Percentiles rank a stretch among this genome's conserved stretches.
phyloP scores from a whole-genome alignment of 2,113 vertebrate species.

The Coturnix japonica region DNA sequence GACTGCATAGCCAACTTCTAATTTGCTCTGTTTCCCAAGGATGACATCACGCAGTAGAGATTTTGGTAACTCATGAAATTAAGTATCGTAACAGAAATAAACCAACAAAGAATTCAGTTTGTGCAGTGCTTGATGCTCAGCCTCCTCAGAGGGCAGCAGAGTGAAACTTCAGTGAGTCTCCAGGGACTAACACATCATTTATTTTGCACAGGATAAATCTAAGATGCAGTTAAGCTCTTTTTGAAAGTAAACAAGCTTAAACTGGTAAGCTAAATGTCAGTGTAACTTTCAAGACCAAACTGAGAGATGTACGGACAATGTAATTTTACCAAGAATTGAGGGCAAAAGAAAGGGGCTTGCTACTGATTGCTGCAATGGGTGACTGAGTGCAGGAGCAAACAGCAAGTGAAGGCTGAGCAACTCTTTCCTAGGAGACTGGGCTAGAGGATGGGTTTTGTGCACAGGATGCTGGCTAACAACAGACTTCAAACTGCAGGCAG shows the following conservation, averaged over 20 bases:
- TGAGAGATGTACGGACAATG: not conserved
- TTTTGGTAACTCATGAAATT: conserved; percentile 30
- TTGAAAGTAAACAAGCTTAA: conserved; percentile 6
- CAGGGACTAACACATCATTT: not conserved
- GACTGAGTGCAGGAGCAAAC: not conserved
- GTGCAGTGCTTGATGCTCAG: not conserved
- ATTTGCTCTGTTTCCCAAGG: not conserved
- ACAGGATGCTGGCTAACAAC: not conserved
- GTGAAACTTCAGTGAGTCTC: not conserved
- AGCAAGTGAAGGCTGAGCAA: not conserved
- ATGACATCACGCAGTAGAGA: conserved; percentile 13
- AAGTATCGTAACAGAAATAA: conserved; percentile 13
- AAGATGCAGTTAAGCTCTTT: not conserved
- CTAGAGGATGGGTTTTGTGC: not conserved
- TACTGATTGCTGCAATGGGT: not conserved
- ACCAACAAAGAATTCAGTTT: not conserved
- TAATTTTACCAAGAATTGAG: not conserved
- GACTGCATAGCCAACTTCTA: not conserved
- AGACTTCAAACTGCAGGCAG: not conserved
- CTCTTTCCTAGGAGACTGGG: not conserved
- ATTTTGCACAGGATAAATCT: not conserved
- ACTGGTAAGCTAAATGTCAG: not conserved
- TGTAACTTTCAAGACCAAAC: conserved; percentile 1
- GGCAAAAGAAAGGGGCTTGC: not conserved
- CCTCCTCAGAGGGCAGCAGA: not conserved